Percentiles rank a stretch among this genome's conserved stretches.
Evolutionary conservation across 2,113 vertebrate genomes (phyloP).

Genomic region (Cynoglossus semilaevis): DNA sequence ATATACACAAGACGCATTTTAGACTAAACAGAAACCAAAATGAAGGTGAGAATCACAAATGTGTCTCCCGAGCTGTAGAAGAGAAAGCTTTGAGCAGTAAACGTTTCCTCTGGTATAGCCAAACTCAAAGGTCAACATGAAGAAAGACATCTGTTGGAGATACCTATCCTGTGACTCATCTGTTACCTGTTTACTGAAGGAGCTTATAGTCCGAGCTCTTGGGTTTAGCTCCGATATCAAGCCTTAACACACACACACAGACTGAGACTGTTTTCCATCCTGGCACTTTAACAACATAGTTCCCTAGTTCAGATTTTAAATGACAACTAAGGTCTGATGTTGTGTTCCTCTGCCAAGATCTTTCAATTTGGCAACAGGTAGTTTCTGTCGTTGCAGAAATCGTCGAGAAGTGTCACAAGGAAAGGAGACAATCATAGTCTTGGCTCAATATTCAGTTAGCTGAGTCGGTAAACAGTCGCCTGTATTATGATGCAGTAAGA

Average conservation of each 20-base stretch:
- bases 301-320: too few relatives aligned
- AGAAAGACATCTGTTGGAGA: neutral
- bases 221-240: neutral
- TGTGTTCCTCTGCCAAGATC: constrained; percentile 6
- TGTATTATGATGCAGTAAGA: neutral
- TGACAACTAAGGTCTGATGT: neutral
- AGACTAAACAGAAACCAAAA: too few relatives aligned
- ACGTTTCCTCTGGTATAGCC: neutral
- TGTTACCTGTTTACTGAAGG: constrained; percentile 8
- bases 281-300: too few relatives aligned
- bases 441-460: constrained; percentile 13
- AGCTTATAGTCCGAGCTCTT: neutral
- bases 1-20: too few relatives aligned
- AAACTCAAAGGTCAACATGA: constrained; percentile 18
- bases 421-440: neutral
- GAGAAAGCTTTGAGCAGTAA: neutral
- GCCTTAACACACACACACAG: neutral
- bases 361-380: constrained; percentile 10
- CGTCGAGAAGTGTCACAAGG: neutral
- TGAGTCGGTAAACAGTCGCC: constrained; percentile 5
- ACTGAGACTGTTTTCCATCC: too few relatives aligned
- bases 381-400: neutral
- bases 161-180: constrained; percentile 11
- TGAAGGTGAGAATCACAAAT: too few relatives aligned
- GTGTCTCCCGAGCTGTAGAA: too few relatives aligned